Evolutionary conservation across 1,140 invertebrate species (phyloP).

Genomic region (Drosophila ficusphila): DNA sequence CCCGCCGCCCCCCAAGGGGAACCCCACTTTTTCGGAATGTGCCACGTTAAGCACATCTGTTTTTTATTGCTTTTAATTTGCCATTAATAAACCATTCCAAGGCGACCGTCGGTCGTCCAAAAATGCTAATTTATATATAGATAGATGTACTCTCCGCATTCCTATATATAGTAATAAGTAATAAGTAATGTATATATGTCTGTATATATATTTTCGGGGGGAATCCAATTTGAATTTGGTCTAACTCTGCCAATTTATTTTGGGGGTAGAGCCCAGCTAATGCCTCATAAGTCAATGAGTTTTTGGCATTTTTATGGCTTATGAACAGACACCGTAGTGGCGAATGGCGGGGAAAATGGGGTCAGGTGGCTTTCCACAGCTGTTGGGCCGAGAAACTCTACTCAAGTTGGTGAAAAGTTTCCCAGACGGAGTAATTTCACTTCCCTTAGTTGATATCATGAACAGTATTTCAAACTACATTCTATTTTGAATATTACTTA

Average conservation of each 20-base stretch:
- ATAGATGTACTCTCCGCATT: constrained; percentile 27
- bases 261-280: constrained; percentile 11
- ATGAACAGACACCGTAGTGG: constrained; percentile 38
- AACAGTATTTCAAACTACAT: no score
- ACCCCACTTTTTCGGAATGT: constrained; percentile 60
- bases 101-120: constrained; percentile 54
- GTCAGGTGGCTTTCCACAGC: constrained; percentile 25
- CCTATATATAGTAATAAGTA: constrained; percentile 46
- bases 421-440: constrained; percentile 27
- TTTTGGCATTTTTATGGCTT: constrained; percentile 77
- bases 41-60: constrained; percentile 84
- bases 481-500: no score
- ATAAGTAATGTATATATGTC: constrained; percentile 37
- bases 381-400: constrained; percentile 11
- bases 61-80: constrained; percentile 84
- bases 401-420: constrained; percentile 25
- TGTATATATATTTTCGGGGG: constrained; percentile 14
- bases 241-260: constrained; percentile 20
- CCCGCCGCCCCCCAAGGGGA: neutral
- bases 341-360: neutral
- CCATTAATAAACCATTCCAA: constrained; percentile 84
- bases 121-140: constrained; percentile 80
- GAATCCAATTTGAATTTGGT: constrained; percentile 53
- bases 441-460: no score
- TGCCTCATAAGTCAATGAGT: constrained; percentile 76